These are phyloP conservation scores for Tachina grossa DNA, from an alignment of 2,888 invertebrate genomes.

Conservation along the genomic window DNA sequence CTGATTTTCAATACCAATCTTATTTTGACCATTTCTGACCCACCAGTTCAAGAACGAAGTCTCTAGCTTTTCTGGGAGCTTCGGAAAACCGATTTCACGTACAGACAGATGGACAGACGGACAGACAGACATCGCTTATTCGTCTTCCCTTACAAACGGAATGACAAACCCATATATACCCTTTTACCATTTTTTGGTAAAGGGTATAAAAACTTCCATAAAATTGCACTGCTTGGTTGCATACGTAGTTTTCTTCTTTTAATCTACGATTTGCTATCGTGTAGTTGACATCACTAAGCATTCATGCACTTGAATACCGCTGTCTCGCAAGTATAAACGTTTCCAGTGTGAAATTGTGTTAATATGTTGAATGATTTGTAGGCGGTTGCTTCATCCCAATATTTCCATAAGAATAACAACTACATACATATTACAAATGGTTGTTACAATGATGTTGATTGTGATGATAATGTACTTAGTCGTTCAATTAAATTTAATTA, in stretches of 20 bases:
- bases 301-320: slow-evolving; percentile 26
- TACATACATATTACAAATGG: background rate
- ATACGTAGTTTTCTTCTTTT: too few species aligned
- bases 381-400: slow-evolving; percentile 27
- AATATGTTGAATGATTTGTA: slow-evolving; percentile 17
- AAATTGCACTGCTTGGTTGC: background rate
- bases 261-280: background rate
- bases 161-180: too few species aligned
- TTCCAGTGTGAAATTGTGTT: slow-evolving; percentile 13
- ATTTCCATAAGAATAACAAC: slow-evolving; percentile 22
- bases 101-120: too few species aligned
- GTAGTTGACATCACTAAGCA: slow-evolving; percentile 1
- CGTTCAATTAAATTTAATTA: slow-evolving; percentile 81
- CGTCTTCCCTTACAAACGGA: too few species aligned
- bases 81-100: too few species aligned
- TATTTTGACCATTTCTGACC: too few species aligned
- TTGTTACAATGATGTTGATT: slow-evolving; percentile 27
- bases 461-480: slow-evolving; percentile 58
- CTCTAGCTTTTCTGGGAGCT: too few species aligned
- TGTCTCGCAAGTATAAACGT: background rate
- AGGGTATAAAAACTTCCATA: background rate
- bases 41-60: too few species aligned
- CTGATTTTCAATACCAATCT: too few species aligned
- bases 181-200: too few species aligned
- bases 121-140: too few species aligned